Evolutionary conservation across 1,140 invertebrate genomes (phyloP).

Genomic region (Eufriesea mexicana): DNA sequence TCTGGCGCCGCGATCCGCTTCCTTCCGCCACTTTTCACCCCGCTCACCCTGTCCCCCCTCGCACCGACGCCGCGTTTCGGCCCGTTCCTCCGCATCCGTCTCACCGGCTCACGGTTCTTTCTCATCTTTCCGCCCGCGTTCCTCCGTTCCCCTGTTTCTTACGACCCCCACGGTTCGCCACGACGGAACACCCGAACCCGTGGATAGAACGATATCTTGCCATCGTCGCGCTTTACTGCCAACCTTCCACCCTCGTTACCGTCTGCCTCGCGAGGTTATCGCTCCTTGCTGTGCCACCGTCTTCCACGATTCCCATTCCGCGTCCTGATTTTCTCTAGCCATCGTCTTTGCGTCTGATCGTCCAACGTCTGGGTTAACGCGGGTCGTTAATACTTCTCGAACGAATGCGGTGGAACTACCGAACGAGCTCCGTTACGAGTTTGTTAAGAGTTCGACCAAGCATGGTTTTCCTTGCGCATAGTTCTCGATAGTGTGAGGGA

Average conservation of each 20-base stretch:
- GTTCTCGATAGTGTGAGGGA: no score
- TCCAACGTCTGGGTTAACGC: no score
- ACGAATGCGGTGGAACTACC: no score
- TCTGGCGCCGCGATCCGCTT: slow-evolving; percentile 58
- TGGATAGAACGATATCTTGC: slow-evolving; percentile 19
- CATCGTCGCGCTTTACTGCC: slow-evolving; percentile 14
- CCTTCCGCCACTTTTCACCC: slow-evolving; percentile 38
- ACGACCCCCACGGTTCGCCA: slow-evolving; percentile 17
- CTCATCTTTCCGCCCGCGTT: slow-evolving; percentile 14
- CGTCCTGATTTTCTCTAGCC: no score
- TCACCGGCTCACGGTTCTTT: slow-evolving; percentile 43
- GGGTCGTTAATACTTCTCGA: no score
- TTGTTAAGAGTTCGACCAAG: no score
- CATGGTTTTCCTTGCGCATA: no score
- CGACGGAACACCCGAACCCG: neutral
- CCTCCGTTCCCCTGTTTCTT: slow-evolving; percentile 10
- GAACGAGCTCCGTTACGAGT: no score
- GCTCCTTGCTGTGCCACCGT: neutral
- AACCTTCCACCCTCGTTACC: slow-evolving; percentile 15
- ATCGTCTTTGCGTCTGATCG: no score
- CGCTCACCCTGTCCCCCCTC: neutral
- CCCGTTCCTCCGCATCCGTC: slow-evolving; percentile 28
- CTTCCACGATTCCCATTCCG: no score
- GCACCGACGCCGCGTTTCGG: slow-evolving; percentile 36
- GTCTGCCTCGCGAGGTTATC: neutral